These are phyloP conservation scores for Mesocentrotus franciscanus DNA, from an alignment of 53 echinoderm and acorn worm genomes.

Conservation along the genomic window DNA sequence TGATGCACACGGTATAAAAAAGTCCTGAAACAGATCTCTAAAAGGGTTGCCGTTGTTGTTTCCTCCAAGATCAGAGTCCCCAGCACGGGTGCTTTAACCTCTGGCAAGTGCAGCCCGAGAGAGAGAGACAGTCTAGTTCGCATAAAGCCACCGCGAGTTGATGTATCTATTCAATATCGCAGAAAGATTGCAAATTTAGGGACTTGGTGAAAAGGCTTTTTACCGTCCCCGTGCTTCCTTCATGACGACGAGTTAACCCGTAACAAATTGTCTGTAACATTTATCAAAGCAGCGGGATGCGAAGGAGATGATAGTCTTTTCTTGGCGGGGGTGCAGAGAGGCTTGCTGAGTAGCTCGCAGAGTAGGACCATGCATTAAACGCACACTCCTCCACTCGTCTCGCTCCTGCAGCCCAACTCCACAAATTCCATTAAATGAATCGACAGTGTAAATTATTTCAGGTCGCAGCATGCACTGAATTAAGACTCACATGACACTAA, in stretches of 20 bases:
- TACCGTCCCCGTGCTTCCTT: slow-evolving; percentile 3
- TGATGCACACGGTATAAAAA: slow-evolving; percentile 8
- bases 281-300: slow-evolving; percentile 54
- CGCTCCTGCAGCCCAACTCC: slow-evolving; percentile 11
- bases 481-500: slow-evolving; percentile 34
- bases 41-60: slow-evolving; percentile 24
- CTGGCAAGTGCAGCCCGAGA: slow-evolving; percentile 20
- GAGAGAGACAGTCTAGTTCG: slow-evolving; percentile 25
- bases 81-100: neutral
- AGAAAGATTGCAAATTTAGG: slow-evolving; percentile 53
- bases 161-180: slow-evolving; percentile 60
- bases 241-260: slow-evolving; percentile 51
- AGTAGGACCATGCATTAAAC: neutral
- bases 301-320: slow-evolving; percentile 40
- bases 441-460: slow-evolving; percentile 62
- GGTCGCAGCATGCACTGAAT: slow-evolving; percentile 24
- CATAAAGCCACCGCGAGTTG: slow-evolving; percentile 33
- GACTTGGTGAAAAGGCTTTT: slow-evolving; percentile 26
- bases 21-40: slow-evolving; percentile 26
- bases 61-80: neutral
- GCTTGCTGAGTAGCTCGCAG: neutral
- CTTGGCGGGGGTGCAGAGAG: slow-evolving; percentile 41
- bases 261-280: slow-evolving; percentile 60
- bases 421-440: slow-evolving; percentile 60
- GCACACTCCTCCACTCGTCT: neutral